These are phyloP conservation scores for Bucco capensis DNA, from an alignment of 2,113 vertebrate species.

Conservation along the genomic window DNA sequence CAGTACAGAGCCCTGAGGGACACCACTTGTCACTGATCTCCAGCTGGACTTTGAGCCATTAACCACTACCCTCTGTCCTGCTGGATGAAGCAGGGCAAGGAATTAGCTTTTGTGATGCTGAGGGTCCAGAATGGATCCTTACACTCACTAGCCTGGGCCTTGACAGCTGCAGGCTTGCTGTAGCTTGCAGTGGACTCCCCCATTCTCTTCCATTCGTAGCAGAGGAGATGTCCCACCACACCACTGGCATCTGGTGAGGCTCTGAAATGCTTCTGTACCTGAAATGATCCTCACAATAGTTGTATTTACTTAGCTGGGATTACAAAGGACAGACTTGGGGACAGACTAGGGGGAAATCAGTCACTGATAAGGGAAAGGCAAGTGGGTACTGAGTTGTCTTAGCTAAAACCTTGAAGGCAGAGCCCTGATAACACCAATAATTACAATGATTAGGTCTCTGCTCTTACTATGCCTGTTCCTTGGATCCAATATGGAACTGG, in stretches of 20 bases:
- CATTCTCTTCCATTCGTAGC: not conserved
- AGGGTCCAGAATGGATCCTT: not conserved
- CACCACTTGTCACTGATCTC: too few species aligned
- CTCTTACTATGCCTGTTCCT: not conserved
- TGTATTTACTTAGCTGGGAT: not conserved
- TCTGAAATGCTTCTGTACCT: not conserved
- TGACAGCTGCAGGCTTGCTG: not conserved
- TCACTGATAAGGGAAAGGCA: not conserved
- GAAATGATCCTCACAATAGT: not conserved
- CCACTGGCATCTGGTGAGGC: not conserved
- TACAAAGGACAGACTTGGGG: not conserved
- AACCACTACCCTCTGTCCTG: too few species aligned
- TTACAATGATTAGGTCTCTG: not conserved
- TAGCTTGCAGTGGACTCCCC: not conserved
- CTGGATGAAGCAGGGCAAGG: not conserved
- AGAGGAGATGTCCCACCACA: not conserved
- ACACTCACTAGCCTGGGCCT: not conserved
- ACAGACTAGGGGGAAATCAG: not conserved
- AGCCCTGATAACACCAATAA: not conserved
- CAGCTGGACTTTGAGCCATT: too few species aligned
- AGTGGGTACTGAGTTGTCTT: not conserved
- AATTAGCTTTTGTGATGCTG: not conserved
- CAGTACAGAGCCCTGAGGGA: too few species aligned
- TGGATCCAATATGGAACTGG: not conserved
- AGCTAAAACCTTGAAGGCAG: not conserved